phyloP scores from a whole-genome alignment of 2,888 invertebrate species.

The Crepidodera aurea region DNA sequence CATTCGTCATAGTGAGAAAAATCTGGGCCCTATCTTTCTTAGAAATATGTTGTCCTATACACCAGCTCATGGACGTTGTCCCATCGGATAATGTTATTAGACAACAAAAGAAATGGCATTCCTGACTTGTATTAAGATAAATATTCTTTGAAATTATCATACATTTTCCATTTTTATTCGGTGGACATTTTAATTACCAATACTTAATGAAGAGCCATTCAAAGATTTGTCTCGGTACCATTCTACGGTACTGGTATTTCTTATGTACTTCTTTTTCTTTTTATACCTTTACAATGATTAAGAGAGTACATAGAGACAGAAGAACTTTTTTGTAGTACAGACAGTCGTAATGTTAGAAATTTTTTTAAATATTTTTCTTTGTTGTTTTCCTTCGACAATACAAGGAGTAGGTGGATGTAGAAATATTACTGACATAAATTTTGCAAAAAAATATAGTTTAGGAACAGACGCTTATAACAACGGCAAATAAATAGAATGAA shows the following conservation, averaged over 20 bases:
- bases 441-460: no score
- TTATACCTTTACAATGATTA: background rate
- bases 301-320: background rate
- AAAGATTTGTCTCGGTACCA: conserved; percentile 14
- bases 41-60: no score
- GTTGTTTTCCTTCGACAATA: background rate
- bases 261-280: background rate
- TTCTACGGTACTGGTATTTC: conserved; percentile 1
- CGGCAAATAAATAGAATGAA: no score
- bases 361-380: background rate
- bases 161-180: conserved; percentile 7
- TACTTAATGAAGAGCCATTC: conserved; percentile 14
- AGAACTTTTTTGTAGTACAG: background rate
- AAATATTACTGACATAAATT: background rate
- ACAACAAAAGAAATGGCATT: conserved; percentile 1
- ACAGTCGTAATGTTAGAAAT: background rate
- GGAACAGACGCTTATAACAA: no score
- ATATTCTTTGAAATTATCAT: conserved; percentile 12
- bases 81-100: background rate
- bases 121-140: background rate
- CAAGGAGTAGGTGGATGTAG: background rate
- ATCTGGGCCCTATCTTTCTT: no score
- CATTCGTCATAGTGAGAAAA: no score
- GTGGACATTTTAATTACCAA: conserved; percentile 15
- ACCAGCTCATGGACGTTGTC: background rate